These are phyloP conservation scores for Laupala kohalensis DNA, from an alignment of 1,140 invertebrate genomes.

Conservation along the genomic window DNA sequence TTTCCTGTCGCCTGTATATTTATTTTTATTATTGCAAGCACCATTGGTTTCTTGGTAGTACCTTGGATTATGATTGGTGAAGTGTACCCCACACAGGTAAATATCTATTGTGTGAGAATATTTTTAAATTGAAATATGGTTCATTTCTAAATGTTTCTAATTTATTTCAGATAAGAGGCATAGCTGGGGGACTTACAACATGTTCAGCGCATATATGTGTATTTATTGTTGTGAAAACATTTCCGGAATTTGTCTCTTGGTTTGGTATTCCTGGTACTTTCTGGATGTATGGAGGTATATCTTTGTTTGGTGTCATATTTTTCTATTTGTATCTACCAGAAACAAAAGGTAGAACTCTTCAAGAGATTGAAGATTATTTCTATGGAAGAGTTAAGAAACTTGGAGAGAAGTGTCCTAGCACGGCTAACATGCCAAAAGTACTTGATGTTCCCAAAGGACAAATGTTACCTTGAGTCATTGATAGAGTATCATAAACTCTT, in stretches of 20 bases:
- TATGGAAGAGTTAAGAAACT: slow-evolving; percentile 35
- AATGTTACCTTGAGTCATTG: slow-evolving; percentile 22
- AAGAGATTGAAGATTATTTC: slow-evolving; percentile 64
- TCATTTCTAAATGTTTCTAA: not conserved
- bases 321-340: slow-evolving; percentile 59
- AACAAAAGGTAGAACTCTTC: slow-evolving; percentile 60
- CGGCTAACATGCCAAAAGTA: slow-evolving; percentile 21
- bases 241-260: slow-evolving; percentile 35
- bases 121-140: not conserved
- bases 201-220: slow-evolving; percentile 46
- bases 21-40: slow-evolving; percentile 45
- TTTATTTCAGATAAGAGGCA: slow-evolving; percentile 43
- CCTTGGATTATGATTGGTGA: slow-evolving; percentile 64
- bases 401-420: slow-evolving; percentile 20
- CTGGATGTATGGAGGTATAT: slow-evolving; percentile 45
- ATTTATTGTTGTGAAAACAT: slow-evolving; percentile 55
- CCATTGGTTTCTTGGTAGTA: slow-evolving; percentile 51
- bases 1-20: slow-evolving; percentile 47
- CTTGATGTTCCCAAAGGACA: slow-evolving; percentile 26
- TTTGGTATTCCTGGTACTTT: slow-evolving; percentile 45
- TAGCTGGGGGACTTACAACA: slow-evolving; percentile 50
- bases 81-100: slow-evolving; percentile 39
- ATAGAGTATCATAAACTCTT: not conserved
- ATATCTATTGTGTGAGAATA: not conserved
- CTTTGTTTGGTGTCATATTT: slow-evolving; percentile 41